These are phyloP conservation scores for Cantharis nigra DNA, from an alignment of 2,888 invertebrate genomes.

Conservation along the genomic window DNA sequence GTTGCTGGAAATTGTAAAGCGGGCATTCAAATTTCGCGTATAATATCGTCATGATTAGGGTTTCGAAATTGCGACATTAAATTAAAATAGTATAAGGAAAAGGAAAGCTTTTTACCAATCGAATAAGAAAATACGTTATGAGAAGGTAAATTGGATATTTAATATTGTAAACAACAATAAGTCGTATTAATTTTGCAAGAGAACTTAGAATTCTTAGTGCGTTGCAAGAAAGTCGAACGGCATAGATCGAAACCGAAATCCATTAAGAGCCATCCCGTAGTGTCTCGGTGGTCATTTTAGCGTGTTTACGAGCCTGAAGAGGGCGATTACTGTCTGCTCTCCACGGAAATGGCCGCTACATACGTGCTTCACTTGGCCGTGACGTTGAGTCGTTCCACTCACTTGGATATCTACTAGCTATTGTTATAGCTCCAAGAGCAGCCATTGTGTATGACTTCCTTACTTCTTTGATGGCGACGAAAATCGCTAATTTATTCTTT, in stretches of 20 bases:
- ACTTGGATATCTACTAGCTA: constrained; percentile 44
- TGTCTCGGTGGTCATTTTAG: constrained; percentile 54
- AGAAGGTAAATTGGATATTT: background rate
- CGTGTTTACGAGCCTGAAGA: constrained; percentile 56
- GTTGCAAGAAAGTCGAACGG: constrained; percentile 32
- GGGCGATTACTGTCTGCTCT: constrained; percentile 55
- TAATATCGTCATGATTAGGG: background rate
- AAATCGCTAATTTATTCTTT: constrained; percentile 37
- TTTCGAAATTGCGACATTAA: background rate
- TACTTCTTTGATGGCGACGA: constrained; percentile 32
- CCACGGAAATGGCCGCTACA: constrained; percentile 53
- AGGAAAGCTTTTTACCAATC: background rate
- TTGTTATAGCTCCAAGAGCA: constrained; percentile 39
- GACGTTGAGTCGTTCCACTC: constrained; percentile 49
- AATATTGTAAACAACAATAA: constrained; percentile 21
- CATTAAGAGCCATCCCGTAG: constrained; percentile 53
- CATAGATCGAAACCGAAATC: constrained; percentile 48
- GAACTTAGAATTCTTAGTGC: constrained; percentile 27
- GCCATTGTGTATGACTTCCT: constrained; percentile 34
- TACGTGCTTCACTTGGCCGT: constrained; percentile 46
- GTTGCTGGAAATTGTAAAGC: background rate
- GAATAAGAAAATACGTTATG: background rate
- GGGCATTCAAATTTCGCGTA: background rate
- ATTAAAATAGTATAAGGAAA: background rate
- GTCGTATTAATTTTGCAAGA: constrained; percentile 35